Percentiles rank a stretch among this genome's conserved stretches.
phyloP scores from a whole-genome alignment of 2,888 invertebrate genomes.

The Lepas anatifera region DNA sequence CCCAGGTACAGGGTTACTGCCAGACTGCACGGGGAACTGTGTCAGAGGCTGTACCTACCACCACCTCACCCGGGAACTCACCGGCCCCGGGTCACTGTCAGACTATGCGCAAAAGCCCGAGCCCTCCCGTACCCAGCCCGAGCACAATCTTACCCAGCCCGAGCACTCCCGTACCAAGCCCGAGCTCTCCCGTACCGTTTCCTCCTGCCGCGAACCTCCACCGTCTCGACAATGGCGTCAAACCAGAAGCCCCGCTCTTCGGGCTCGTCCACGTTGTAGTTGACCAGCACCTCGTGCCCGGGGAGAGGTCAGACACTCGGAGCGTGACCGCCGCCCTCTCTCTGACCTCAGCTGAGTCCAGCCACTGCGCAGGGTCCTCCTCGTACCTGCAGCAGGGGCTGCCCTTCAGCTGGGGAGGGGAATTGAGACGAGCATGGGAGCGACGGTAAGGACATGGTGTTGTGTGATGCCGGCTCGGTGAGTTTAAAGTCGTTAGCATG shows the following conservation, averaged over 20 bases:
- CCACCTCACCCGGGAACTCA: too few relatives aligned
- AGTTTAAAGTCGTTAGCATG: too few relatives aligned
- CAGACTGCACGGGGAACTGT: not conserved
- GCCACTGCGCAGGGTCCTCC: constrained; percentile 28
- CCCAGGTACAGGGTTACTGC: not conserved
- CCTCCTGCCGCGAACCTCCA: constrained; percentile 25
- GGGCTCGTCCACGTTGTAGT: constrained; percentile 58
- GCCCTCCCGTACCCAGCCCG: too few relatives aligned
- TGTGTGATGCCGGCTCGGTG: too few relatives aligned
- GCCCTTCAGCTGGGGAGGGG: too few relatives aligned
- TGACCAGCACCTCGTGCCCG: constrained; percentile 54
- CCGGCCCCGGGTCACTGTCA: too few relatives aligned
- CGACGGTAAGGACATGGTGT: too few relatives aligned
- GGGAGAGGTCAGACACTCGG: constrained; percentile 39
- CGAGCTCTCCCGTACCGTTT: not conserved
- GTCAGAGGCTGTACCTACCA: too few relatives aligned
- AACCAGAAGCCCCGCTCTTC: constrained; percentile 57
- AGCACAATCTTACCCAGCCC: too few relatives aligned
- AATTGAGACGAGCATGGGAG: too few relatives aligned
- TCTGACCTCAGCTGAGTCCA: constrained; percentile 44
- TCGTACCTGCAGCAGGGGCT: constrained; percentile 27
- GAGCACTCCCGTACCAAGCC: too few relatives aligned
- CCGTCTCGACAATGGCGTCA: constrained; percentile 30
- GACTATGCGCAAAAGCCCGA: not conserved
- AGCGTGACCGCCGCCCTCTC: constrained; percentile 46